Base-by-base conservation (phyloP, 23 tunicate species). In the Clavelina lepadiformis region DNA sequence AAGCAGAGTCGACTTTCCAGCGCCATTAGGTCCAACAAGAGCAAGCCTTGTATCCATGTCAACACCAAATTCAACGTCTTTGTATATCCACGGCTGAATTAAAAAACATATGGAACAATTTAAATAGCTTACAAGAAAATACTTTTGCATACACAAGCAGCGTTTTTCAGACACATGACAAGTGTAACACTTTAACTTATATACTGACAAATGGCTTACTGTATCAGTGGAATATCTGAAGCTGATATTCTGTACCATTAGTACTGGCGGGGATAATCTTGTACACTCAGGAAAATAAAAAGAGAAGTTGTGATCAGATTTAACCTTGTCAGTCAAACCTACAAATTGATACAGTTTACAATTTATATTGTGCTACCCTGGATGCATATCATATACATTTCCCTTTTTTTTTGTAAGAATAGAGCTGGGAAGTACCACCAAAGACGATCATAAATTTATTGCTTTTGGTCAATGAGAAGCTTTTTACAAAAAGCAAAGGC, bases 21-120 rank as follows among this genome's bases (percentile, higher is more conserved):
- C 97, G 25, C 97, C 97, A 38, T 89, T 89, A 3, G 97, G 97
- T 18, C 97, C 97, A 2, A 89, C 97, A 45, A 89, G 61, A 13
- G 97, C 97, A 30, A 89, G 74, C 36, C 97, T 68, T 21, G 97
- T 89, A 38, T 89, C 97, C 68, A 89, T 33, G 46, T 89, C 97
- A 24, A 82, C 73, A 44, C 97, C 97, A 55, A 89, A 89, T 32
- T 89, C 97, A 3, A 89, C 35, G 46, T 89, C 60, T 26, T 70
- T 69, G 75, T 89, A 89, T 57, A 89, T 89, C 69, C 71, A 72
- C 6, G 96, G 96, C 82, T 82, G 69, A 3, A 44, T 13, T 13
- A 44, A 44, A 44, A 44, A 11, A 11, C 18, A 44, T 13, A 18
- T 13, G 50, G 50, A 44, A 11, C 50, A 44, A n/a, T n/a, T n/a